Base-by-base conservation (phyloP, 1,140 invertebrate genomes). In the Piezodorus guildinii region DNA sequence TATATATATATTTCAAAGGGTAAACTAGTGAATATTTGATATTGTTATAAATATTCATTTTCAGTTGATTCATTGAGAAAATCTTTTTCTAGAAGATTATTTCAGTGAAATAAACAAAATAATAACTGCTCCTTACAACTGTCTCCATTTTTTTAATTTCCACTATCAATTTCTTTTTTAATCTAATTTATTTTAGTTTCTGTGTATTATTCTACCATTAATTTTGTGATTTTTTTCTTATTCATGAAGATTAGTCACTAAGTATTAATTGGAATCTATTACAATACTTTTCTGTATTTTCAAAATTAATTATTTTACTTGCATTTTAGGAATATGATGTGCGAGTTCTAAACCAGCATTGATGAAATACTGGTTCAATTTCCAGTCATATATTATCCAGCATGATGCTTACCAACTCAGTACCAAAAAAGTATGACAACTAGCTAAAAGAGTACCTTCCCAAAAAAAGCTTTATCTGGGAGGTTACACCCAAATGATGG, bases 41-140 rank as follows among this genome's bases (percentile, higher is more conserved):
- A 62, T 51, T 62, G 62, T 52, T 62, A 46, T 62, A 62, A 51
- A 62, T 62, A 62, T 49, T 52, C 62, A 62, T 62, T 51, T 16
- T 54, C 45, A 39, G 27, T 25, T 39, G 6, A 10, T 39, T 51
- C 45, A 60, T 60, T 60, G 58, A 23, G 58, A 60, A 43, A 43
- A 39, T 62, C 62, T 51, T 62, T n/a, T 15, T 16, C 25, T 62
- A 62, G 27, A 51, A 62, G 49, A 62, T 62, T 15, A 51, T 62
- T 62, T 62, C 62, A 52, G 62, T 62, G 62, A 62, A 62, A 62
- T 62, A 62, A 62, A 62, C n/a, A 52, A 27, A 23, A 62, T 19
- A 46, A 60, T 19, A n/a, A 60, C 30, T 39, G 39, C 58, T 39
- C 30, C 34, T 19, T 60, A 60, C 30, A 4, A 25, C 58, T 39